A percentile compares a stretch with the other conserved stretches of the same genome.
Evolutionary conservation across 2,888 invertebrate genomes (phyloP).

Genomic region (Sinopyrophorus schimmeli): DNA sequence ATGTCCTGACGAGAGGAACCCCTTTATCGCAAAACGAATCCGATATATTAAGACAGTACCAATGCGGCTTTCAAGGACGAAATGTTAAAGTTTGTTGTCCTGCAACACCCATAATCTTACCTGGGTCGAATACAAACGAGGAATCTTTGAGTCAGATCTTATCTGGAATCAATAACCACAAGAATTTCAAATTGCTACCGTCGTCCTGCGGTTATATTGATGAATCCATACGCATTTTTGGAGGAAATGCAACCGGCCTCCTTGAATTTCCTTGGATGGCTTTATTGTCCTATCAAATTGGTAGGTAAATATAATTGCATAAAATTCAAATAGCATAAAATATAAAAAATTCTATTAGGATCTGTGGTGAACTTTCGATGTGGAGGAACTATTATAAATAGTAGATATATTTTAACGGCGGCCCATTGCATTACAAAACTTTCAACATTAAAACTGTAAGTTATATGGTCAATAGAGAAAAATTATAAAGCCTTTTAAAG

Average conservation of each 20-base stretch:
- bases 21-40: too few species aligned
- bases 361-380: constrained; percentile 51
- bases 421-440: constrained; percentile 61
- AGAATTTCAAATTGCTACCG: constrained; percentile 11
- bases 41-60: too few species aligned
- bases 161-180: too few species aligned
- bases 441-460: constrained; percentile 47
- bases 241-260: constrained; percentile 63
- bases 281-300: constrained; percentile 62
- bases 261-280: constrained; percentile 80
- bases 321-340: neutral
- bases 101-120: too few species aligned
- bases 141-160: too few species aligned
- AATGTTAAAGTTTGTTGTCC: constrained; percentile 60
- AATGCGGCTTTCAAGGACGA: constrained; percentile 53
- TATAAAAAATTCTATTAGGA: constrained; percentile 29
- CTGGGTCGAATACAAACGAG: too few species aligned
- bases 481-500: constrained; percentile 28
- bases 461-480: neutral
- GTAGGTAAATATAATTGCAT: constrained; percentile 20
- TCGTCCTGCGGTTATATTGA: constrained; percentile 61
- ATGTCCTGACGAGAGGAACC: too few species aligned
- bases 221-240: constrained; percentile 58
- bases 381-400: constrained; percentile 58
- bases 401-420: constrained; percentile 58